Conservation (phyloP, 92 coral and sea anemone genomes). For the Phenganax stokvisi region DNA sequence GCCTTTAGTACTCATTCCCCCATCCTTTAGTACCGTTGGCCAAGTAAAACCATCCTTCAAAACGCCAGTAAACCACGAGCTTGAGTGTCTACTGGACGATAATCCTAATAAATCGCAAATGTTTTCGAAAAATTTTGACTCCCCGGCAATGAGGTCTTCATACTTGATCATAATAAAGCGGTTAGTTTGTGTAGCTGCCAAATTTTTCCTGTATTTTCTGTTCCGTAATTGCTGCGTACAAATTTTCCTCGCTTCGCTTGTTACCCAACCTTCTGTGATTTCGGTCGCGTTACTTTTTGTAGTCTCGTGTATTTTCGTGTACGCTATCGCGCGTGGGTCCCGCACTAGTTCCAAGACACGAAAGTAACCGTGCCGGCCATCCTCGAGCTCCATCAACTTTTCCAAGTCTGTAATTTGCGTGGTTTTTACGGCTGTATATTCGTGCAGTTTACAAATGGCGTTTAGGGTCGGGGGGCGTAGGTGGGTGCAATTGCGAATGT, state of each 20-base stretch:
- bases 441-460: slow-evolving; percentile 79
- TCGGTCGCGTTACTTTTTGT: background rate
- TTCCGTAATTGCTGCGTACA: slow-evolving; percentile 69
- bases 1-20: background rate
- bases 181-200: slow-evolving; percentile 70
- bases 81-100: slow-evolving; percentile 56
- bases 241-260: slow-evolving; percentile 51
- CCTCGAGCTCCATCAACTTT: slow-evolving; percentile 64
- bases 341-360: slow-evolving; percentile 88
- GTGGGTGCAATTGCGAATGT: slow-evolving; percentile 73
- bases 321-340: slow-evolving; percentile 81
- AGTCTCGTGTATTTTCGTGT: slow-evolving; percentile 54
- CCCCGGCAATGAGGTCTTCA: slow-evolving; percentile 76
- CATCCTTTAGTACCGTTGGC: background rate
- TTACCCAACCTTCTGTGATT: background rate
- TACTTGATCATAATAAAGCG: slow-evolving; percentile 80
- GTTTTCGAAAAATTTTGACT: slow-evolving; percentile 75
- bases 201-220: slow-evolving; percentile 72
- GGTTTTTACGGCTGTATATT: slow-evolving; percentile 78
- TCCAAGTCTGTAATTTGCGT: slow-evolving; percentile 63
- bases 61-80: slow-evolving; percentile 68
- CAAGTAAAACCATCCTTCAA: slow-evolving; percentile 46
- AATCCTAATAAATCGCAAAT: slow-evolving; percentile 71
- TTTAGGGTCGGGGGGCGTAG: slow-evolving; percentile 69
- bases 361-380: slow-evolving; percentile 57